Percentiles rank a stretch among this genome's conserved stretches.
phyloP scores from a whole-genome alignment of 2,113 vertebrate genomes.

The Cygnus atratus region DNA sequence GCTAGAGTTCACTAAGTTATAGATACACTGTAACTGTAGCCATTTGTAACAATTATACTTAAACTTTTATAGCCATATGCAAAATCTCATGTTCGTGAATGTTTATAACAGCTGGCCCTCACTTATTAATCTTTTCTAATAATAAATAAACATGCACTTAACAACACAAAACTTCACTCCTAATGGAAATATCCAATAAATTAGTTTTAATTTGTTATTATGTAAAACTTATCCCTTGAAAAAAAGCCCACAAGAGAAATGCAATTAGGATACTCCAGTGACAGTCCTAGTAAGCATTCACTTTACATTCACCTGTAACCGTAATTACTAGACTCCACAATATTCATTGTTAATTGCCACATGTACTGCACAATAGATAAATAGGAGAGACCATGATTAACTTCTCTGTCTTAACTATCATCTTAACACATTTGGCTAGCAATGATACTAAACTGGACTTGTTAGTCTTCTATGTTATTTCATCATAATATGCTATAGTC shows the following conservation, averaged over 20 bases:
- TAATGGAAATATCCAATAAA: neutral
- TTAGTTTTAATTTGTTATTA: neutral
- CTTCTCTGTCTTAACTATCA: neutral
- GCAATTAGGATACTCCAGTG: neutral
- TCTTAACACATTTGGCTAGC: neutral
- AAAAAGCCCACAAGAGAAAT: neutral
- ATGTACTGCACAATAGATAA: neutral
- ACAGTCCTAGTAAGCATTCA: neutral
- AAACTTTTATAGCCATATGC: neutral
- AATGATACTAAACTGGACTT: neutral
- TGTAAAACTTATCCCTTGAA: neutral
- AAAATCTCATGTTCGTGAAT: neutral
- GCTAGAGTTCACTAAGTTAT: neutral
- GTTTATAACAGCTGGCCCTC: neutral
- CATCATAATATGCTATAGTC: neutral
- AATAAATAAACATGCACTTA: neutral
- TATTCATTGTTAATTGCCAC: neutral
- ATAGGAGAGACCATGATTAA: neutral
- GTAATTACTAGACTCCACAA: neutral
- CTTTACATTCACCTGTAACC: neutral
- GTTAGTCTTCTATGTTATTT: neutral
- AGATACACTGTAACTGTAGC: neutral
- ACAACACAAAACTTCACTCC: neutral
- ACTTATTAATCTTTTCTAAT: neutral
- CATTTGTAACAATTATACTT: neutral